phyloP scores from a whole-genome alignment of 2,888 invertebrate species.

The Andrena hattorfiana region DNA sequence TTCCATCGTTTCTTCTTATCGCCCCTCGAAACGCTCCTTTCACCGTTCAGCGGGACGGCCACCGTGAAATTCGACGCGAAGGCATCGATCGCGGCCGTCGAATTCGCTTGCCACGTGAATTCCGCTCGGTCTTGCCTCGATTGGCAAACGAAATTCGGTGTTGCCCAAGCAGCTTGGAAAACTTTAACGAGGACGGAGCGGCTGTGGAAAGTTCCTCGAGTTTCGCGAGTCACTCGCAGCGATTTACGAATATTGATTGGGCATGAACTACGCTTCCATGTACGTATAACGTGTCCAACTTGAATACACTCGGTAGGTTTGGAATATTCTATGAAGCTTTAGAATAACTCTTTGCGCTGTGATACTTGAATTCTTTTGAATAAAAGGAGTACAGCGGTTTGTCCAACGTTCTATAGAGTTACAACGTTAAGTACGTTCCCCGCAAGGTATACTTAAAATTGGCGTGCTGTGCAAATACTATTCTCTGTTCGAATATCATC shows the following conservation, averaged over 20 bases:
- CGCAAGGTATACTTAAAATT: background rate
- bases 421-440: background rate
- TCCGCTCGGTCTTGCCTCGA: background rate
- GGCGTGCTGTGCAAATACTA: background rate
- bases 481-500: conserved; percentile 18
- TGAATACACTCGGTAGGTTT: too few species aligned
- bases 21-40: conserved; percentile 62
- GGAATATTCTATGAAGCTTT: too few species aligned
- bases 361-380: too few species aligned
- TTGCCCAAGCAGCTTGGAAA: background rate
- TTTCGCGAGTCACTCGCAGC: background rate
- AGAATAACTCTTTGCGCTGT: too few species aligned
- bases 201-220: background rate
- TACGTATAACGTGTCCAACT: too few species aligned
- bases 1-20: conserved; percentile 70
- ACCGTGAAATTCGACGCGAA: conserved; percentile 45
- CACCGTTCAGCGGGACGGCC: conserved; percentile 55
- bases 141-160: background rate
- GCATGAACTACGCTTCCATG: too few species aligned
- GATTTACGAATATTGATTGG: background rate
- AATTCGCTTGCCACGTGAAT: background rate
- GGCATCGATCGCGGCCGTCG: background rate
- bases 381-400: too few species aligned
- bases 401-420: too few species aligned
- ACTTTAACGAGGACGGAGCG: background rate